These are phyloP conservation scores for Microctonus brassicae DNA, from an alignment of 2,888 invertebrate genomes.

Conservation along the genomic window DNA sequence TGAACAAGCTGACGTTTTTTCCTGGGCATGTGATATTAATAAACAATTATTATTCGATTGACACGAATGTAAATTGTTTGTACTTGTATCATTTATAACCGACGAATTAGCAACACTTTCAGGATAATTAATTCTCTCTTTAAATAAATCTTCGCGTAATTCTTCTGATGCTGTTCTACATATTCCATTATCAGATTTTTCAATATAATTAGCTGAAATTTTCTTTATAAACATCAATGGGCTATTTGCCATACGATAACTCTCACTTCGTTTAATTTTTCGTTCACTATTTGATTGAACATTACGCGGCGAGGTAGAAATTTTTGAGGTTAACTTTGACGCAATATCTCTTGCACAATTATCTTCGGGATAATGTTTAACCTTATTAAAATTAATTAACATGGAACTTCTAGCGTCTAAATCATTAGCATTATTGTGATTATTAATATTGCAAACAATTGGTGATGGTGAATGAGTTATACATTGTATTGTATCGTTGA, in stretches of 20 bases:
- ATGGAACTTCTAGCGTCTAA: neutral
- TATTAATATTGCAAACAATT: neutral
- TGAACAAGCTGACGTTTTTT: constrained; percentile 77
- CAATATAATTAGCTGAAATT: constrained; percentile 49
- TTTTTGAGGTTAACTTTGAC: constrained; percentile 59
- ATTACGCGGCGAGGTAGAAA: constrained; percentile 50
- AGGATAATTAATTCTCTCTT: constrained; percentile 80
- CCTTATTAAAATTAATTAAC: constrained; percentile 50
- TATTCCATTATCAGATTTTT: constrained; percentile 58
- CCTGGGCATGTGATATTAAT: constrained; percentile 68
- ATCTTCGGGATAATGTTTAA: constrained; percentile 50
- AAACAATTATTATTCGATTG: neutral
- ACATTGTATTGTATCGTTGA: constrained; percentile 5
- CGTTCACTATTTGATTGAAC: constrained; percentile 49
- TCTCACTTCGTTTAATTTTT: constrained; percentile 85
- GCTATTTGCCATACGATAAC: constrained; percentile 86
- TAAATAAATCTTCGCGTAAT: constrained; percentile 71
- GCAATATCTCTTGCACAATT: constrained; percentile 58
- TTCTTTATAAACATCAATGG: constrained; percentile 78
- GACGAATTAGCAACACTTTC: constrained; percentile 73
- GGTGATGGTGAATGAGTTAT: neutral
- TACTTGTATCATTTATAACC: constrained; percentile 40
- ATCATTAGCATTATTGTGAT: neutral
- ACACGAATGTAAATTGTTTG: neutral
- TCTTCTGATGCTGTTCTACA: constrained; percentile 66